Evolutionary conservation across 2,113 vertebrate genomes (phyloP).

Genomic region (Mastomys coucha): DNA sequence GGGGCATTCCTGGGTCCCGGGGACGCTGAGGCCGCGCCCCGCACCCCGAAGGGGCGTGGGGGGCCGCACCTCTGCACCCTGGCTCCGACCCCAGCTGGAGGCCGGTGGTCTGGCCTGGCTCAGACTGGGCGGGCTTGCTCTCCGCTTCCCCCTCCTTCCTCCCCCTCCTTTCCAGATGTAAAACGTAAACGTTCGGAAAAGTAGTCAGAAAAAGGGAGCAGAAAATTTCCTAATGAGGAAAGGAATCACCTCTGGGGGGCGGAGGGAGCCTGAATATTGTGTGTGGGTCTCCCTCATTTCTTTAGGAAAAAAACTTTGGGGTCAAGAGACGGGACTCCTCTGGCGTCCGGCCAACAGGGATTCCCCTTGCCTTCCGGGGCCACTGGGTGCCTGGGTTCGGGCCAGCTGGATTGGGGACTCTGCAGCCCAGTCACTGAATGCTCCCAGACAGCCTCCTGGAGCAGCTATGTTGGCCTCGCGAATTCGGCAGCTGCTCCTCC

Average conservation of each 20-base stretch:
- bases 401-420: slow-evolving; percentile 70
- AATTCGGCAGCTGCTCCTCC: background rate
- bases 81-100: slow-evolving; percentile 70
- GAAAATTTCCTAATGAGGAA: slow-evolving; percentile 83
- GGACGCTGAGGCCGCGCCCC: slow-evolving; percentile 67
- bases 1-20: slow-evolving; percentile 79
- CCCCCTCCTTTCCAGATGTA: slow-evolving; percentile 79
- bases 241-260: slow-evolving; percentile 78
- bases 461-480: background rate
- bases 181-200: slow-evolving; percentile 82
- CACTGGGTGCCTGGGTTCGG: slow-evolving; percentile 62
- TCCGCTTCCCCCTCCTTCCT: background rate
- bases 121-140: slow-evolving; percentile 72
- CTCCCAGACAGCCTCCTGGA: background rate
- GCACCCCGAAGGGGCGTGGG: slow-evolving; percentile 72
- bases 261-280: slow-evolving; percentile 39
- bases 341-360: slow-evolving; percentile 75
- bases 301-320: slow-evolving; percentile 34
- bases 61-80: slow-evolving; percentile 61
- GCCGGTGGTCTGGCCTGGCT: slow-evolving; percentile 71
- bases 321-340: slow-evolving; percentile 45
- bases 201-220: slow-evolving; percentile 81
- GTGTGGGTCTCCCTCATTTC: slow-evolving; percentile 50
- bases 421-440: background rate
- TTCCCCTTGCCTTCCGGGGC: slow-evolving; percentile 78